Evolutionary conservation across 2,888 invertebrate genomes (phyloP).

Genomic region (Parnassius glacialis): DNA sequence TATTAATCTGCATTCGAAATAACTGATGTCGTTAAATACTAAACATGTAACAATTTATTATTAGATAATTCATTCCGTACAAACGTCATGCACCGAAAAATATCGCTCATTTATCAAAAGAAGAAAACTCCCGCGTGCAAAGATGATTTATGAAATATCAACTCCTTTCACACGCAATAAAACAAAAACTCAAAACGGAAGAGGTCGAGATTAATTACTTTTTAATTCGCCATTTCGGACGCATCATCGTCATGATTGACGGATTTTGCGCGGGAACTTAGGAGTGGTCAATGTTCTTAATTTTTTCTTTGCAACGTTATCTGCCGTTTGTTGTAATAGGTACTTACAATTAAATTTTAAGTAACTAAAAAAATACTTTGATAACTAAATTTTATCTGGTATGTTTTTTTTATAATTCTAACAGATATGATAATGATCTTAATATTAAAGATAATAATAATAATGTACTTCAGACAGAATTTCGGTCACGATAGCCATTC

Average conservation of each 20-base stretch:
- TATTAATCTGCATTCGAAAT: too few relatives aligned
- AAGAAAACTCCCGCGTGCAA: slow-evolving; percentile 31
- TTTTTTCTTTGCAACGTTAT: slow-evolving; percentile 32
- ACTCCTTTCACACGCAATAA: slow-evolving; percentile 63
- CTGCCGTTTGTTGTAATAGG: slow-evolving; percentile 5
- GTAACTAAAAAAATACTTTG: too few relatives aligned
- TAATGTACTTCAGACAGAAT: too few relatives aligned
- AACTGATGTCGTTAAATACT: too few relatives aligned
- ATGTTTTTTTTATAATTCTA: too few relatives aligned
- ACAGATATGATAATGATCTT: too few relatives aligned
- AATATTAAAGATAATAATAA: too few relatives aligned
- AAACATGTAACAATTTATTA: slow-evolving; percentile 10
- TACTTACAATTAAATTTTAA: not conserved
- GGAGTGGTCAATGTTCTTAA: slow-evolving; percentile 35
- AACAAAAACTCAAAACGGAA: slow-evolving; percentile 55
- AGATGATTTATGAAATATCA: slow-evolving; percentile 61
- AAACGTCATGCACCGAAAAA: slow-evolving; percentile 29
- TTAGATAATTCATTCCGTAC: slow-evolving; percentile 15
- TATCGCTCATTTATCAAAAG: slow-evolving; percentile 43
- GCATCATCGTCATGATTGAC: slow-evolving; percentile 46
- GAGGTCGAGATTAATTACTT: slow-evolving; percentile 65
- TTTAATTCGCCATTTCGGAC: slow-evolving; percentile 73
- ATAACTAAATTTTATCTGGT: too few relatives aligned
- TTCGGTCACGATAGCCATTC: too few relatives aligned
- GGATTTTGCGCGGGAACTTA: slow-evolving; percentile 42